Evolutionary conservation across 2,888 invertebrate species (phyloP), one percentile per base, ranked within the genome.

Genomic region (Pollenia griseotomentosa): DNA sequence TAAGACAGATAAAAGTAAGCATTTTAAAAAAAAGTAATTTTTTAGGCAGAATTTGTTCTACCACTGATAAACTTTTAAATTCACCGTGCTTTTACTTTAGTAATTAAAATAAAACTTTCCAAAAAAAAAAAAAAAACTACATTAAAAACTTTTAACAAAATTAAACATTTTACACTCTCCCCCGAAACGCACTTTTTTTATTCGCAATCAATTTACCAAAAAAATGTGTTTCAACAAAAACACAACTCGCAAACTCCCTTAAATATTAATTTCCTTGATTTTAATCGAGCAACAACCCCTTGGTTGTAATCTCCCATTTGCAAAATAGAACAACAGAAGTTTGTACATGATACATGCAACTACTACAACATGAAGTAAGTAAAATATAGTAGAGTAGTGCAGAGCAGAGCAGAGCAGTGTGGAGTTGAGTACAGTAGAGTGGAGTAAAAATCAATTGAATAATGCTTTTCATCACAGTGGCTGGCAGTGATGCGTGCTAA

Each of bases 121-220:
- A 14, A 33, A 16, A 55, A 42, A 53, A 14, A 33, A 16, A 55
- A 42, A 53, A 16, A 11, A n/a, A 19, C n/a, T 12, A 19, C 16
- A 19, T 23, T 12, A 42, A 53, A 66, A 68, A 75, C 42, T 68
- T 75, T 75, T 78, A 78, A 48, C 63, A 10, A 78, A 48, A 65
- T 65, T 71, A 66, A 78, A 79, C 14, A 66, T 44, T 57, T 65
- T 78, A 11, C 46, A 33, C 48, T 44, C 51, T 70, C 14, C 12
- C 46, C 68, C 42, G 65, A 44, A 63, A 33, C 33, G 33, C 42
- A 63, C 44, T 92, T 92, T 92, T 91, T 92, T 93, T 92, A 91
- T 89, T 91, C 90, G 90, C 92, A 92, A 93, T 93, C 92, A 92
- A 92, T 61, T 91, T 90, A 91, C 90, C 90, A 2, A 51, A n/a